Evolutionary conservation across 2,797 vertebrate species (phyloP), one percentile per base, ranked within the genome.

Genomic region (Lutjanus argentimaculatus): DNA sequence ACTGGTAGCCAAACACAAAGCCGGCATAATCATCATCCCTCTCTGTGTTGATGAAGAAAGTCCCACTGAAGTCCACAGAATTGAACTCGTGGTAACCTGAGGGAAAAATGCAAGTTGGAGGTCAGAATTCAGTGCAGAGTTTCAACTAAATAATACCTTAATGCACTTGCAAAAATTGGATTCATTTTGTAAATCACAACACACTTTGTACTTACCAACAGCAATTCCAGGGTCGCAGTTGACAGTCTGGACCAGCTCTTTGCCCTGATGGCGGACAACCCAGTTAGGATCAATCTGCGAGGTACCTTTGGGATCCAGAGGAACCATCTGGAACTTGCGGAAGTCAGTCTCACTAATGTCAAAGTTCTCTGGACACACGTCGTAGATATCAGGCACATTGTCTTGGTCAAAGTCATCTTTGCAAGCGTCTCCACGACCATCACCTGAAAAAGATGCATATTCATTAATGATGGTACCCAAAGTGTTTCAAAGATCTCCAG

Each of bases 271-370:
- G 79, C 98, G 97, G 42, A 99, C 98, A 48, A 99, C 98, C 98
- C 98, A 99, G 94, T 99, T 99, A 48, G 98, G 98, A 92, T 99
- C 98, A 79, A 98, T 99, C 86, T 99, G 98, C 4, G 98, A 99
- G 49, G 98, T 99, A 84, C 98, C 98, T 93, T 99, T 99, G 64
- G 98, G 98, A 92, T 99, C 98, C 71, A 99, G 85, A 71, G 98
- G 98, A 93, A 99, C 98, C 98, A 99, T 99, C 93, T 99, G 98
- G 92, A 99, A 99, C 88, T 96, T 97, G 77, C 98, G 96, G 95
- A 99, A 99, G 80, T 99, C 98, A 0, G 98, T 99, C 87, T 97
- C 96, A 72, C 97, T 99, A 73, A 99, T 99, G 72, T 97, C 98
- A 67, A 97, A 96, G 57, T 99, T 99, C 94, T 99, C 98, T 30